phyloP scores from a whole-genome alignment of 2,113 vertebrate species.

The Odontesthes bonariensis region DNA sequence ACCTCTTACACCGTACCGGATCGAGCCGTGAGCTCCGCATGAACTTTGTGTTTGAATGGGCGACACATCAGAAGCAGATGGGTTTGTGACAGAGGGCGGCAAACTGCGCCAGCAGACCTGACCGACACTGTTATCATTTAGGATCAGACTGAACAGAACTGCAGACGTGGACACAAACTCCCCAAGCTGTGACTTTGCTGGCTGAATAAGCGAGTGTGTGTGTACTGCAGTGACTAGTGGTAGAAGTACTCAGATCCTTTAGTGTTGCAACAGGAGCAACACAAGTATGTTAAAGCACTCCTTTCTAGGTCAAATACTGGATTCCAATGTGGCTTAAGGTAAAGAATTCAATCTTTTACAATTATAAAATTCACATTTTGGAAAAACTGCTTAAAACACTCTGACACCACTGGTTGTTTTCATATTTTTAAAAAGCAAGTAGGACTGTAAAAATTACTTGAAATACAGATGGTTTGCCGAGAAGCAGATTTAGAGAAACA shows the following conservation, averaged over 20 bases:
- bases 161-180: slow-evolving; percentile 50
- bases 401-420: not conserved
- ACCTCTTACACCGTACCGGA: slow-evolving; percentile 28
- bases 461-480: not conserved
- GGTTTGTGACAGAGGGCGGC: slow-evolving; percentile 17
- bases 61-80: slow-evolving; percentile 34
- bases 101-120: slow-evolving; percentile 23
- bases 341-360: too few relatives aligned
- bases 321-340: too few relatives aligned
- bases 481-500: not conserved
- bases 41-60: slow-evolving; percentile 6
- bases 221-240: not conserved
- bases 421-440: not conserved
- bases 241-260: not conserved
- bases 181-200: not conserved
- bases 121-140: slow-evolving; percentile 40
- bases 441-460: too few relatives aligned
- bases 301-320: not conserved
- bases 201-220: slow-evolving; percentile 4
- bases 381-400: not conserved
- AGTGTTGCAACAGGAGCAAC: not conserved
- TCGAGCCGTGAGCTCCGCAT: slow-evolving; percentile 6
- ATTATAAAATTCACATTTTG: too few relatives aligned
- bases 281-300: not conserved
- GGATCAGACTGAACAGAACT: slow-evolving; percentile 27